Percentiles rank a stretch among this genome's conserved stretches.
phyloP scores from a whole-genome alignment of 2,888 invertebrate species.

The Ypsolopha scabrella region DNA sequence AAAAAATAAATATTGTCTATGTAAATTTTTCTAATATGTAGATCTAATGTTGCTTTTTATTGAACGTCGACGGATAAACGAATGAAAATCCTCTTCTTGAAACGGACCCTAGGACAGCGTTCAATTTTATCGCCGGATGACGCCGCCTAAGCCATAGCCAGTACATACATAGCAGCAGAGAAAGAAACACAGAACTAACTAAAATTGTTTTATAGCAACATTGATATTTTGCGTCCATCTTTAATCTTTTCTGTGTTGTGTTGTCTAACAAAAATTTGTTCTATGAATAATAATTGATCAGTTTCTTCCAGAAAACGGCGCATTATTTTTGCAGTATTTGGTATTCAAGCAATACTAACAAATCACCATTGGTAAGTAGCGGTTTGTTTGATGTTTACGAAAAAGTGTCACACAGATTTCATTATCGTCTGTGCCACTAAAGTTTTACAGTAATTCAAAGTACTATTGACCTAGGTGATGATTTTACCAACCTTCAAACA shows the following conservation, averaged over 20 bases:
- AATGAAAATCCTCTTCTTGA: too few species aligned
- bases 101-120: too few species aligned
- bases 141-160: too few species aligned
- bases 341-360: neutral
- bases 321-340: neutral
- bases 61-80: too few species aligned
- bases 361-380: constrained; percentile 23
- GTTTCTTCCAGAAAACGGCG: neutral
- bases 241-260: constrained; percentile 65
- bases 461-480: constrained; percentile 63
- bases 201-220: constrained; percentile 28
- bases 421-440: constrained; percentile 53
- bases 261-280: constrained; percentile 49
- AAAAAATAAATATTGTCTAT: too few species aligned
- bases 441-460: constrained; percentile 57
- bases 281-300: neutral
- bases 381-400: constrained; percentile 28
- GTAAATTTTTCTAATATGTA: too few species aligned
- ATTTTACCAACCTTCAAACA: constrained; percentile 31
- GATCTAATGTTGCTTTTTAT: too few species aligned
- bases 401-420: constrained; percentile 55
- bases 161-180: too few species aligned
- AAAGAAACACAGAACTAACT: too few species aligned
- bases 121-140: too few species aligned
- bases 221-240: constrained; percentile 66